Evolutionary conservation across 1,140 invertebrate species (phyloP), one percentile per base, ranked within the genome.

Genomic region (Acyrthosiphon pisum): DNA sequence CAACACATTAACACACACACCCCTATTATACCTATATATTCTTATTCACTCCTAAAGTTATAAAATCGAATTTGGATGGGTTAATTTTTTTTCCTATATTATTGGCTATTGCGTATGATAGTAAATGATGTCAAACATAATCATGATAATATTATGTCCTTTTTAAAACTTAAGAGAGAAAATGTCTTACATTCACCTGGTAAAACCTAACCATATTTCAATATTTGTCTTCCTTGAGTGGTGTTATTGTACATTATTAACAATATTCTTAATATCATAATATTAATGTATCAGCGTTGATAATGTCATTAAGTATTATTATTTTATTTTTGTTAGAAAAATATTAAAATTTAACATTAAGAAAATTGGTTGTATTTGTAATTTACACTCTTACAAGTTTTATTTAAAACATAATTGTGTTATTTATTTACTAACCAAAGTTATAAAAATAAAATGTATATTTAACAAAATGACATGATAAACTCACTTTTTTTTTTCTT

Each of bases 401-500:
- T 41, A 90, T n/a, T 53, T 53, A 14, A 60, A 60, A 53, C 60
- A 90, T 41, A 41, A 53, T 30, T 41, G 50, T 90, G 88, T 90
- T 90, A 60, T 41, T 90, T 44, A 90, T 60, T 90, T 90, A 90
- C 37, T 90, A 90, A 90, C 26, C 23, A 41, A 23, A 60, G 22
- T 90, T 90, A 60, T 41, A 60, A 41, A 41, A 90, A 60, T 60
- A 41, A 90, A 90, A 60, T 89, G 87, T 53, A 89, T 53, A 53
- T 89, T 89, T 53, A n/a, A 89, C 22, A n/a, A 68, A 60, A n/a
- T 4, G n/a, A 18, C 30, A 68, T n/a, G 14, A n/a, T 18, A 76
- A 76, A 76, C 18, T 76, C 14, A 76, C 4, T 23, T 81, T 41
- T 37, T 41, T 41, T 84, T 41, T 44, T 14, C 22, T 26, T 26